These are phyloP conservation scores for Euphonia xanthogaster DNA, from an alignment of 2,797 vertebrate species.

Conservation along the genomic window DNA sequence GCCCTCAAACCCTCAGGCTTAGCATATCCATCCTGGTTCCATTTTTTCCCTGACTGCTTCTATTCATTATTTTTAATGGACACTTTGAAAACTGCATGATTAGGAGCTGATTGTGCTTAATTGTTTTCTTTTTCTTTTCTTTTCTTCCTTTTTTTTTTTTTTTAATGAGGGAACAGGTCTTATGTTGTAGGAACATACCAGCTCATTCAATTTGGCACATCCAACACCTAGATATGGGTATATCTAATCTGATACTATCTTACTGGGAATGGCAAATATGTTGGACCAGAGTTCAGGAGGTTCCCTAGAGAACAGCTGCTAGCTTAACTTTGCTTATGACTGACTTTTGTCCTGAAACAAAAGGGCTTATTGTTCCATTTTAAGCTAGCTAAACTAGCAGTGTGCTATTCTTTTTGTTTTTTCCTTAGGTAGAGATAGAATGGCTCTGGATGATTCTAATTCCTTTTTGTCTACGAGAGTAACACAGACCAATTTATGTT, in stretches of 20 bases:
- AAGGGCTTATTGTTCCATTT: background rate
- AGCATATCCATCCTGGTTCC: background rate
- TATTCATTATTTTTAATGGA: conserved; percentile 1
- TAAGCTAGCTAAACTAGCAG: background rate
- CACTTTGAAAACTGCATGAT: background rate
- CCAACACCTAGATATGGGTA: background rate
- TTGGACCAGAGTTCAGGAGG: background rate
- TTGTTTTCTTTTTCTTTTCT: background rate
- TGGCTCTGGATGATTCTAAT: background rate
- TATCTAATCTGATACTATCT: background rate
- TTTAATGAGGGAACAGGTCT: background rate
- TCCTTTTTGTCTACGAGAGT: background rate
- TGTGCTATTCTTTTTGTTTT: background rate
- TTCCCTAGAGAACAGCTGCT: background rate
- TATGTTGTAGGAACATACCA: background rate
- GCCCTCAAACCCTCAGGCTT: background rate
- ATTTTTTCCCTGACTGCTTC: background rate
- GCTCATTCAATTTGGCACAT: background rate
- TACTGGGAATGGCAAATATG: background rate
- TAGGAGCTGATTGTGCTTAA: background rate
- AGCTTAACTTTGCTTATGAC: background rate
- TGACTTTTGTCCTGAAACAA: background rate
- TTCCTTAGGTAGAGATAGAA: background rate
- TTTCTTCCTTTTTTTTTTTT: background rate
- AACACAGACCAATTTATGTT: background rate